Base-by-base conservation (phyloP, 2,797 vertebrate species). In the Morelia viridis region DNA sequence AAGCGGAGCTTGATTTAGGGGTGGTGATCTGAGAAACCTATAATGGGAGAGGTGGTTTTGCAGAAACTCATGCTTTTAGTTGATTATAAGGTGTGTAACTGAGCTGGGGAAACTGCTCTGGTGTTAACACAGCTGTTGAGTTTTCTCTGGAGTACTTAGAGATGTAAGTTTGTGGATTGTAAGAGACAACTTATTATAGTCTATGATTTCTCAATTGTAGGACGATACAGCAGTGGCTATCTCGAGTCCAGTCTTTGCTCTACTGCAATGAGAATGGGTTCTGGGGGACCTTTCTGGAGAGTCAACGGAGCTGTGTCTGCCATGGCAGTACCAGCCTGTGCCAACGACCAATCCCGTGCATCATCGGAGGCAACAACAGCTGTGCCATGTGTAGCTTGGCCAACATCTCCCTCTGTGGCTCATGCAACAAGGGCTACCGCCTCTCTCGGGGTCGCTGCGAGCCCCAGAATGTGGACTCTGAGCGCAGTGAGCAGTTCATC, bases 231-330 rank as follows among this genome's bases (percentile, higher is more conserved):
- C 99, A 99, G 97, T 99, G 99, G 99, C 98, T 99, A 83, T 99
- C 99, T 93, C 98, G 99, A 84, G 99, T 99, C 89, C 99, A 99
- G 97, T 99, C 99, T 8, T 98, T 99, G 95, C 98, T 99, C 85
- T 99, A 99, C 97, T 99, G 99, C 97, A 99, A 99, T 0, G 99
- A 99, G 97, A 99, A 99, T 0, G 99, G 99, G 28, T 99, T 99
- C 96, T 99, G 99, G 99, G 99, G 99, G 7, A 99, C 98, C 61
- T 99, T 99, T 95, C 97, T 99, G 96, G 99, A 99, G 96, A 99
- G 99, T 97, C 99, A 99, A 92, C 96, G 99, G 96, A 99, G 98
- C 85, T 99, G 99, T 0, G 99, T 99, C 92, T 99, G 99, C 97
- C 99, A 99, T 22, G 99, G 99, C 0, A 99, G 99, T 68, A 98